Base-by-base conservation (phyloP, 1,140 invertebrate genomes). In the Epicauta chinensis region DNA sequence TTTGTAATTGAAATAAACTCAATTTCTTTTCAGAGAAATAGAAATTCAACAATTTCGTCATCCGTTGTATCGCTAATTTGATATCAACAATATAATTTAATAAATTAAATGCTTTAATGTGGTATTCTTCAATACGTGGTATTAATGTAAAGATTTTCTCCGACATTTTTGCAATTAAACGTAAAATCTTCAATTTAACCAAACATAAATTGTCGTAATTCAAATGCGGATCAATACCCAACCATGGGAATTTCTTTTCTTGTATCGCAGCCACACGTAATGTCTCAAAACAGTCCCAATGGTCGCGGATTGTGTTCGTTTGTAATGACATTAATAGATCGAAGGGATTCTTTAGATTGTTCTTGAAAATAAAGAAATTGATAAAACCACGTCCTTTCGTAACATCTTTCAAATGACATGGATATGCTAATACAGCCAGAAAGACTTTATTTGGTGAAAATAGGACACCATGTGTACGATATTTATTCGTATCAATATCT, bases 181-280 rank as follows among this genome's bases (percentile, higher is more conserved):
- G 46, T 11, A 63, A 44, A 7, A 58, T 61, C 54, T 65, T 64
- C 3, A 68, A 51, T 43, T 62, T 51, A 3, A 40, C 16, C 11
- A 64, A 17, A 3, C 54, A 50, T 11, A 63, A 31, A 32, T 32
- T 56, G 23, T 65, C 59, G 31, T 65, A 60, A 45, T 66, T 53
- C 14, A 64, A 15, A 9, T 59, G 23, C 10, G 16, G 30, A 12
- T 56, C 53, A n/a, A 66, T 47, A 17, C 62, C 61, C 11, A 51
- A 23, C 56, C 59, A 64, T 15, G 64, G 62, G 47, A 66, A 63
- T 13, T 55, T 40, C 53, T 64, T 63, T 40, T 66, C 64, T 49
- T 64, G 58, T 9, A 61, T 38, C 34, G 56, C 61, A 15, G 53
- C 39, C 34, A 66, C 15, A 16, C 51, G 29, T 16, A 53, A 30